Base-by-base conservation (phyloP, 2,113 vertebrate genomes). In the Chionodraco myersi region DNA sequence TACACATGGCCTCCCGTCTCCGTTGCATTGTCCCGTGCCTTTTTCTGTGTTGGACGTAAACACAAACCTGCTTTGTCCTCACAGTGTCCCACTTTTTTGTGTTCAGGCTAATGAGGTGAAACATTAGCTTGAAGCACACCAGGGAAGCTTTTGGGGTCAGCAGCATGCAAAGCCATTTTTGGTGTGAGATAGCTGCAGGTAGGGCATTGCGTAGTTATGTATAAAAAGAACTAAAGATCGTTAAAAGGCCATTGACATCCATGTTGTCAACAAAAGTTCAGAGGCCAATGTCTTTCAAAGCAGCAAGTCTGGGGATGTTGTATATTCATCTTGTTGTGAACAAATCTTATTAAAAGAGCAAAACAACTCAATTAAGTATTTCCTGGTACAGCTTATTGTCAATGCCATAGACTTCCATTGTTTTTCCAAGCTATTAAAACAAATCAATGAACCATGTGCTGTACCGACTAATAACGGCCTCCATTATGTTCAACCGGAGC, bases 101-200 rank as follows among this genome's bases (percentile, higher is more conserved):
- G 77, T 80, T 72, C 73, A 63, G 81, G 63, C 73, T 89, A 92
- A 92, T 90, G 90, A 92, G 86, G 89, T 88, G 77, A 89, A 91
- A 87, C 91, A 91, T 88, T 80, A 59, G 87, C 87, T 86, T 53
- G 70, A 83, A 84, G 90, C 85, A 65, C 85, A 83, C 75, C 72
- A 49, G 77, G 82, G 81, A 87, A 83, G 81, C 83, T 76, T 90
- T 83, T 68, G 61, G 85, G 80, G 75, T 86, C 84, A 84, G 68
- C 72, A 64, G 79, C 76, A 77, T 78, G 85, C 86, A 86, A 86
- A 82, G 69, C 57, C 45, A 21, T 77, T 77, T 82, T 82, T 80
- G 64, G 78, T 77, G 85, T 45, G 67, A 79, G 36, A 84, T 26
- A 65, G 75, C 49, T 82, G 47, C 57, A 84, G 73, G 86, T 61